Evolutionary conservation across 2,888 invertebrate species (phyloP), one percentile per base, ranked within the genome.

Genomic region (Hirtodrosophila confusa): DNA sequence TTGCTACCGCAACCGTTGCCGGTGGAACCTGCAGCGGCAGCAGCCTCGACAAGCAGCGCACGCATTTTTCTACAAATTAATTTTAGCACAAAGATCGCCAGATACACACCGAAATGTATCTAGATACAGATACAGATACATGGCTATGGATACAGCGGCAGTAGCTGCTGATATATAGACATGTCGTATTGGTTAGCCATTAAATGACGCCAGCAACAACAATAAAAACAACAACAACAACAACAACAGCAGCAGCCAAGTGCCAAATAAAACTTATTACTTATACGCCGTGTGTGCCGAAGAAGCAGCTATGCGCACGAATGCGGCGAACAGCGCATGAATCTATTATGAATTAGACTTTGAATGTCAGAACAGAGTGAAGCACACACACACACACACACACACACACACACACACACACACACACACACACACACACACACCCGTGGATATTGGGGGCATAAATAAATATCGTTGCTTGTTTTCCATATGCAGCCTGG

Each of bases 1-100:
- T 88, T 80, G 88, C 88, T 86, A 80, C 85, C 70, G 86, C 71
- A 74, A 77, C 54, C 60, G 70, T 56, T 62, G 69, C 50, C 35
- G 53, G 45, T 71, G 53, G 4, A 31, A 23, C 5, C 35, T 36
- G 39, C 31, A 12, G 39, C 43, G 33, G 31, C 50, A 40, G 31
- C 58, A 56, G 41, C 62, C 75, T 67, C 78, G 78, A 51, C 78
- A 78, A 65, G 75, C 76, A 74, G 63, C 86, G 50, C 86, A 80
- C 88, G 88, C 88, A 87, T 87, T 88, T 88, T 87, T 85, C 85
- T 78, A 83, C 86, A 80, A 88, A 85, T 83, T 83, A 83, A 88
- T 88, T 83, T 83, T 88, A 83, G 80, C 80, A 86, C 80, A 83
- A 75, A 86, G 88, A 83, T 83, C 78, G 78, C 53, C 85, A 88